phyloP scores from a whole-genome alignment of 1,140 invertebrate genomes.

The Melitaea cinxia region DNA sequence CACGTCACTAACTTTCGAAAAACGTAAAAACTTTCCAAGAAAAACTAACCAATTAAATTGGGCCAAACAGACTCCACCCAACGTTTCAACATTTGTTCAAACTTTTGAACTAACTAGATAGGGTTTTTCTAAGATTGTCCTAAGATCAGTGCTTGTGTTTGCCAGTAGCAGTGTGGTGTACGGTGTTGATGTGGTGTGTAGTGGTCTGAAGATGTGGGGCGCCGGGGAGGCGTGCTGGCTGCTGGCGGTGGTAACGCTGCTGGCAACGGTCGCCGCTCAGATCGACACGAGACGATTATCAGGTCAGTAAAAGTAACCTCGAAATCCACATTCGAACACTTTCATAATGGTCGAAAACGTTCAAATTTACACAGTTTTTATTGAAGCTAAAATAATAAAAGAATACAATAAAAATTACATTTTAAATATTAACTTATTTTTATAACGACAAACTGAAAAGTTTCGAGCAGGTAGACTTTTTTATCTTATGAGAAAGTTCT shows the following conservation, averaged over 20 bases:
- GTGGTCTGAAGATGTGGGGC: conserved; percentile 70
- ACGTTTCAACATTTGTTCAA: conserved; percentile 20
- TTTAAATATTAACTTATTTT: conserved; percentile 1
- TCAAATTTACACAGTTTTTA: conserved; percentile 1
- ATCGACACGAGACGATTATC: conserved; percentile 71
- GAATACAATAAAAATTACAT: neutral
- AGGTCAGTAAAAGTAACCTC: conserved; percentile 51
- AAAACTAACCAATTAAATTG: conserved; percentile 28
- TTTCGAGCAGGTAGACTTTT: conserved; percentile 11
- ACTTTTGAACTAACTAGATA: conserved; percentile 10
- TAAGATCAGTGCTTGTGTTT: conserved; percentile 31
- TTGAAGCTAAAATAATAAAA: neutral
- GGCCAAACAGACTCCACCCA: conserved; percentile 20
- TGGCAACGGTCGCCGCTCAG: conserved; percentile 57
- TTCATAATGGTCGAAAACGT: conserved; percentile 1
- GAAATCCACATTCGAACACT: neutral
- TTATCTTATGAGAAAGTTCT: conserved; percentile 8
- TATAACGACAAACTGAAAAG: neutral
- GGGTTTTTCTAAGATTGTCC: neutral
- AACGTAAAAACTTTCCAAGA: conserved; percentile 49
- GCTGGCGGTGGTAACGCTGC: conserved; percentile 37
- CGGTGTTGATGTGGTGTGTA: conserved; percentile 70
- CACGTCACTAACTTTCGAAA: conserved; percentile 71
- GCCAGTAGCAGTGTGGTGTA: conserved; percentile 55
- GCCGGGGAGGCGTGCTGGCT: conserved; percentile 73